Percentiles rank a stretch among this genome's conserved stretches.
Evolutionary conservation across 2,888 invertebrate genomes (phyloP).

Genomic region (Atethmia centrago): DNA sequence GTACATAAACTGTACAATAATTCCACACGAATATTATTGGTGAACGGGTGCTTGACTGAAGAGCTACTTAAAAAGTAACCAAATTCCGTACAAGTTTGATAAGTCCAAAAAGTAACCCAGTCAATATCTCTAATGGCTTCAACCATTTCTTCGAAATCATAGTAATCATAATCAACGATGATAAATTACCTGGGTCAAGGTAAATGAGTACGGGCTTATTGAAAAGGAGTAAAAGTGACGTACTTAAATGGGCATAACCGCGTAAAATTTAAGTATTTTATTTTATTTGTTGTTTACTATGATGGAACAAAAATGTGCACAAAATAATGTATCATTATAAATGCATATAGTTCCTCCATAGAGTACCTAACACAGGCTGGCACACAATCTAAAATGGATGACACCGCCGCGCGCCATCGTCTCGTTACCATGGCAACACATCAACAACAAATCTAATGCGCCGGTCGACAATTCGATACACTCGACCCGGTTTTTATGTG

Average conservation of each 20-base stretch:
- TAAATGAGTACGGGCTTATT: not conserved
- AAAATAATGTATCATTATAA: not conserved
- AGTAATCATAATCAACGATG: not conserved
- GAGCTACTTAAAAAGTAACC: slow-evolving; percentile 93
- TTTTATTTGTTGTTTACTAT: not conserved
- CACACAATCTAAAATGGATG: slow-evolving; percentile 13
- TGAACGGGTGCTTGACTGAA: slow-evolving; percentile 91
- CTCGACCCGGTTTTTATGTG: slow-evolving; percentile 73
- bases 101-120: slow-evolving; percentile 90
- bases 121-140: slow-evolving; percentile 70
- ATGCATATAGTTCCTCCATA: slow-evolving; percentile 23
- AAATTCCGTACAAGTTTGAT: slow-evolving; percentile 95
- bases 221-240: not conserved
- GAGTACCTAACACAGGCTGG: slow-evolving; percentile 26
- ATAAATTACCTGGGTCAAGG: not conserved
- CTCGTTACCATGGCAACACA: slow-evolving; percentile 78
- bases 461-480: slow-evolving; percentile 72
- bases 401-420: slow-evolving; percentile 39
- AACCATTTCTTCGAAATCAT: slow-evolving; percentile 72
- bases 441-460: slow-evolving; percentile 82
- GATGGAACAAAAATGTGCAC: not conserved
- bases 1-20: slow-evolving; percentile 83
- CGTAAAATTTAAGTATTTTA: not conserved
- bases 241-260: not conserved
- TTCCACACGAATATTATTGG: slow-evolving; percentile 82